phyloP scores from a whole-genome alignment of 1,140 invertebrate species.

The Drosophila ohnishii region DNA sequence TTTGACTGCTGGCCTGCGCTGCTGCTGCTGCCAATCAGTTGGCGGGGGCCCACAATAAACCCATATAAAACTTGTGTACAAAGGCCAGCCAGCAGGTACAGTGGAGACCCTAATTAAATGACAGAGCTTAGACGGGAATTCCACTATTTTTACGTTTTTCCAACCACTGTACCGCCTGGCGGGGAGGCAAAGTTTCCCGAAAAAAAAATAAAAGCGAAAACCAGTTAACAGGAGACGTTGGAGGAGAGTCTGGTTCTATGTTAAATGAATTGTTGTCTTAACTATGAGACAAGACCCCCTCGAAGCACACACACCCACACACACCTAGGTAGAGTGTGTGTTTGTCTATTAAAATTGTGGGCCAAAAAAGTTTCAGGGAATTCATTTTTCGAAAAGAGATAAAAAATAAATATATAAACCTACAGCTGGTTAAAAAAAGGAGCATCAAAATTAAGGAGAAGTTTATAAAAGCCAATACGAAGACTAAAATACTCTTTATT shows the following conservation, averaged over 20 bases:
- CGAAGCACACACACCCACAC: not conserved
- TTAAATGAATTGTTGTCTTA: slow-evolving; percentile 82
- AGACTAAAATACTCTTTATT: not conserved
- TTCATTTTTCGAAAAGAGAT: slow-evolving; percentile 71
- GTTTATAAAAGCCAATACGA: no score
- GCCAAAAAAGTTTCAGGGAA: slow-evolving; percentile 68
- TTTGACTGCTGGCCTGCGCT: slow-evolving; percentile 21
- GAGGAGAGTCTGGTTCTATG: slow-evolving; percentile 61
- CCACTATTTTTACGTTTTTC: slow-evolving; percentile 9
- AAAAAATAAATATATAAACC: slow-evolving; percentile 44
- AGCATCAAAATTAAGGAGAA: not conserved
- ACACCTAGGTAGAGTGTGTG: slow-evolving; percentile 12
- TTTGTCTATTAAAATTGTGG: slow-evolving; percentile 43
- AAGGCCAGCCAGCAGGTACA: slow-evolving; percentile 34
- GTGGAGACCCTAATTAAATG: slow-evolving; percentile 21
- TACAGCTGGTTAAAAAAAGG: not conserved
- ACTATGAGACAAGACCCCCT: slow-evolving; percentile 61
- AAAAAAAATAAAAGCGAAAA: slow-evolving; percentile 21
- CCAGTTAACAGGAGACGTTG: slow-evolving; percentile 38
- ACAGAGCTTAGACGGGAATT: slow-evolving; percentile 12
- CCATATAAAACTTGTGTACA: slow-evolving; percentile 70
- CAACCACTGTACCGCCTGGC: slow-evolving; percentile 55
- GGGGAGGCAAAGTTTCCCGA: slow-evolving; percentile 58
- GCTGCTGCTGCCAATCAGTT: slow-evolving; percentile 64
- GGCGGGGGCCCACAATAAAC: slow-evolving; percentile 62